Evolutionary conservation across 92 coral and sea anemone species (phyloP), one percentile per base, ranked within the genome.

Genomic region (Porites cylindrica): DNA sequence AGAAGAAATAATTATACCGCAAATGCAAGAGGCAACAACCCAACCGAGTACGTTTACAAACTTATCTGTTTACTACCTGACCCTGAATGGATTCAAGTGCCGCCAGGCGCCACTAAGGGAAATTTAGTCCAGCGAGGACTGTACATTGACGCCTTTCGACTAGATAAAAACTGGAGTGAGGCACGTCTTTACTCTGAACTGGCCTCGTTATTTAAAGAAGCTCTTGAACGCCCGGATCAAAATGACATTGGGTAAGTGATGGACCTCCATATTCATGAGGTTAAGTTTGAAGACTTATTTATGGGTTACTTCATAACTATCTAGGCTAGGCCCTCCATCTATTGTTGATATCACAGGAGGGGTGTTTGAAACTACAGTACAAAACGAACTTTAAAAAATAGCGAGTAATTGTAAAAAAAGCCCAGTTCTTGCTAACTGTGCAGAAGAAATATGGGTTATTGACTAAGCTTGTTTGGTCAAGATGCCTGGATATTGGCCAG

Each of bases 71-170:
- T 12, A 2, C 26, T 81, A 50, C 88, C 75, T 19, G 70, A 58
- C n/a, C 82, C 89, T 10, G 89, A 76, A 51, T 85, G 67, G 47
- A 23, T 3, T 52, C 78, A 83, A n/a, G 88, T 83, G 10, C 88
- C 81, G 10, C 89, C 51, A 67, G 43, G 83, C 9, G 69, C 81
- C 67, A 20, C 20, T 5, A 78, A 77, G 61, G 78, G 58, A 50
- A 59, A 83, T 60, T 51, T 74, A 11, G 73, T 83, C 13, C 38
- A 62, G 59, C 6, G 70, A 9, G 88, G 88, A 12, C 79, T 83
- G 18, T 74, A 83, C 63, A 26, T 83, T 16, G 89, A 86, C 38
- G 79, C 83, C 3, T 86, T 76, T 17, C 63, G 13, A 19, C 70
- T 72, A 6, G 59, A 32, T 17, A 71, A 72, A n/a, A 71, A 18